Base-by-base conservation (phyloP, 2,888 invertebrate genomes). In the Stenodera caucasica region DNA sequence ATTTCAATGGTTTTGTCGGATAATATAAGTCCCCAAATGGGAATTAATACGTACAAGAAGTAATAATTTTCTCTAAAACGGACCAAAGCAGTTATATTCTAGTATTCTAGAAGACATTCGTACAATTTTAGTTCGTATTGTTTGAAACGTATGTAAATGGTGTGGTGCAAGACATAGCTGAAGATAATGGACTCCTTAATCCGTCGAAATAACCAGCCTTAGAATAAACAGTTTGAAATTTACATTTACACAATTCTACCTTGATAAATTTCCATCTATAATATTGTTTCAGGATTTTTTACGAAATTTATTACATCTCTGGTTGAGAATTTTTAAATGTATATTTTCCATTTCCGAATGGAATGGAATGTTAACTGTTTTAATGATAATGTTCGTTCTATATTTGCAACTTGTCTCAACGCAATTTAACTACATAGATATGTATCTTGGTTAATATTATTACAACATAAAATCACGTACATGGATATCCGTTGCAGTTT, bases 141-240 rank as follows among this genome's bases (percentile, higher is more conserved):
- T n/a, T n/a, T n/a, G n/a, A n/a, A n/a, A n/a, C n/a, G n/a, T 72
- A 73, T 73, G 72, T 71, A 73, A 73, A 73, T 72, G 69, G 66
- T 65, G 72, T 65, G 72, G 70, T 71, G 67, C 70, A 72, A 72
- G 72, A 66, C 72, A 68, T 68, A 72, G 70, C 71, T 67, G 66
- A 67, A 73, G 73, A 75, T 72, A 75, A 75, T 75, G 75, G 74
- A 74, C 72, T 74, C 70, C 72, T 69, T 73, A 75, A 74, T 72
- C 74, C 74, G 64, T 63, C 64, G 69, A 72, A 40, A 70, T 68
- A 69, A 69, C 72, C 71, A 70, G 72, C 70, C 72, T 70, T n/a
- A 73, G 72, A 73, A 73, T 73, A 74, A 74, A 75, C 73, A 74
- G 68, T 70, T 70, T 63, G 65, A 70, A 71, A 73, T 74, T 75